phyloP scores from a whole-genome alignment of 2,797 vertebrate species.

The Gila robusta region DNA sequence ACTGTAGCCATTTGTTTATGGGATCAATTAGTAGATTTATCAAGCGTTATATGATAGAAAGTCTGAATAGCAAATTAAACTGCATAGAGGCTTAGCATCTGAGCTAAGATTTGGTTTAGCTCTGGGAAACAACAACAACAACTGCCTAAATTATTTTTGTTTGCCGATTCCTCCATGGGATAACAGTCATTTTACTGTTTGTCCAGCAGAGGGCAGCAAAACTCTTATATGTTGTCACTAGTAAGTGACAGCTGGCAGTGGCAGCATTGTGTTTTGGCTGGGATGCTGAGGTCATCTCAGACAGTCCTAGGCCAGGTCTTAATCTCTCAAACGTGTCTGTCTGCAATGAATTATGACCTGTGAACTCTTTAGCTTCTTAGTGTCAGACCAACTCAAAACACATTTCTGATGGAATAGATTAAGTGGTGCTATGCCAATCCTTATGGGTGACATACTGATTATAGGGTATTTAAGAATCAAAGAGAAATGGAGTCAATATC shows the following conservation, averaged over 20 bases:
- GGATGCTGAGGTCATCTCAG: constrained; percentile 13
- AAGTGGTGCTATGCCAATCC: constrained; percentile 17
- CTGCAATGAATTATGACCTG: constrained; percentile 42
- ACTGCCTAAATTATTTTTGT: background rate
- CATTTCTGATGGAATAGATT: constrained; percentile 40
- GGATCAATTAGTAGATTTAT: background rate
- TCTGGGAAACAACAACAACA: background rate
- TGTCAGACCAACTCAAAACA: constrained; percentile 38
- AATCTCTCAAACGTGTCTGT: constrained; percentile 51
- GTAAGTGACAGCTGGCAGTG: constrained; percentile 48
- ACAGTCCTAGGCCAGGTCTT: constrained; percentile 43
- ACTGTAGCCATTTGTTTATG: background rate
- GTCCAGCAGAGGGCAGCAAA: constrained; percentile 74
- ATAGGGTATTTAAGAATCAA: constrained; percentile 19
- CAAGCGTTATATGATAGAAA: background rate
- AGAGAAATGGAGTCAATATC: constrained; percentile 15
- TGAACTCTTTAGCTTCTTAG: constrained; percentile 41
- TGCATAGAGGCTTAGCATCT: background rate
- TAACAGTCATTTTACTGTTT: constrained; percentile 33
- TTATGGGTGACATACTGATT: constrained; percentile 14
- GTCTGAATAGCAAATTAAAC: background rate
- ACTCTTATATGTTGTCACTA: constrained; percentile 25
- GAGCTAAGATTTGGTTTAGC: background rate
- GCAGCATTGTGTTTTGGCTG: constrained; percentile 48
- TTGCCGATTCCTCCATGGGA: background rate